Evolutionary conservation across 2,113 vertebrate species (phyloP), one percentile per base, ranked within the genome.

Genomic region (Psittacus erithacus): DNA sequence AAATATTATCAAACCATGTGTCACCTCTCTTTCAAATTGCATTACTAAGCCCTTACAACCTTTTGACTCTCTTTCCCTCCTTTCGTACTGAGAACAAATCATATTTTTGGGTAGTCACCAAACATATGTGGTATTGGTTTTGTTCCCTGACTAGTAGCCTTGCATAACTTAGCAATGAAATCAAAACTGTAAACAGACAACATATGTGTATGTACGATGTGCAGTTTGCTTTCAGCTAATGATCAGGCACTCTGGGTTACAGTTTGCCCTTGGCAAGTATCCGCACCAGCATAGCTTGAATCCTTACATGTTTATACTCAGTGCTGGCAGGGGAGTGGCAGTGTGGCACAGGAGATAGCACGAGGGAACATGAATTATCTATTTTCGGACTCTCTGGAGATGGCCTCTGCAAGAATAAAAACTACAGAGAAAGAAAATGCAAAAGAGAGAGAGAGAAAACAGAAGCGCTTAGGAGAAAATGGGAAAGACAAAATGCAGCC

Each of bases 111-210:
- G 94, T 78, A 94, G 84, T 81, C 76, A 96, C 73, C 64, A 46
- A 93, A 92, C 90, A 93, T 94, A 93, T 74, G 93, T 63, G 71
- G 22, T 27, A 43, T 83, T 92, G 88, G 76, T 94, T 96, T 96
- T 96, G 82, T 88, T 92, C 93, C 90, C 82, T 73, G 80, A 88
- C 92, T 93, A 90, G 86, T 93, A 88, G 94, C 70, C 93, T 94
- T 93, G 93, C 92, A 96, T 96, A 96, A 96, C 95, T 96, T 96
- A 97, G 95, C 93, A 96, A 73, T 59, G 69, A 88, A 94, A 90
- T 91, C 86, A 86, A 86, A 96, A 65, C 76, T 88, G 93, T 88
- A 93, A 97, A 95, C 88, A 95, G 86, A 93, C 92, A 93, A 84
- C 93, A 96, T 94, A 93, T 95, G 93, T 95, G 88, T 88, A 60